Percentiles rank a stretch among this genome's conserved stretches.
Evolutionary conservation across 1,140 invertebrate genomes (phyloP).

Genomic region (Riptortus pedestris): DNA sequence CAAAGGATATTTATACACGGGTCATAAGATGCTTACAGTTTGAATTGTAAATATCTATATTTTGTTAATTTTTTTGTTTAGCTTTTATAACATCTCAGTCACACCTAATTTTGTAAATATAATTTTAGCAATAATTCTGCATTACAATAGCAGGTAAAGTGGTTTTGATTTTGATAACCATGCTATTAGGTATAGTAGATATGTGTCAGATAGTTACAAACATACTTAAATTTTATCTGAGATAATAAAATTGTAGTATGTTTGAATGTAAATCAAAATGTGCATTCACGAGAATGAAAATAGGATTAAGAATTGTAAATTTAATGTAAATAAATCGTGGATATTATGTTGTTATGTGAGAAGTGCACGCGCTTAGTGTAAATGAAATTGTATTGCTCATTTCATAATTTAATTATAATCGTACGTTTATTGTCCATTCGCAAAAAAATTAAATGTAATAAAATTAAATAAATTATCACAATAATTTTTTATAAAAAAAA

Average conservation of each 20-base stretch:
- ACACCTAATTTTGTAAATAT: background rate
- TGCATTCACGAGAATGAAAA: constrained; percentile 8
- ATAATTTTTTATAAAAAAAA: constrained; percentile 4
- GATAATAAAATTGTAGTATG: background rate
- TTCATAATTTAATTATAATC: constrained; percentile 22
- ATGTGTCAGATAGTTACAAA: constrained; percentile 3
- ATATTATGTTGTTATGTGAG: constrained; percentile 20
- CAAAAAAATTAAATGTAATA: constrained; percentile 8
- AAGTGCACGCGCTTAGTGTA: constrained; percentile 24
- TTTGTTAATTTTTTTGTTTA: constrained; percentile 16
- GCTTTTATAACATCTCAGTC: constrained; percentile 17
- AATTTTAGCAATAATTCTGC: constrained; percentile 4
- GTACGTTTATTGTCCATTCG: constrained; percentile 18
- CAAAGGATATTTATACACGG: constrained; percentile 9
- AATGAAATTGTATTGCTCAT: constrained; percentile 26
- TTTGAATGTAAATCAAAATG: constrained; percentile 16
- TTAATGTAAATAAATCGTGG: constrained; percentile 19
- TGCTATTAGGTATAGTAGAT: background rate
- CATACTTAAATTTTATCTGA: constrained; percentile 3
- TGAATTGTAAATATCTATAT: constrained; percentile 20
- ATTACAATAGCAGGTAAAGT: constrained; percentile 10
- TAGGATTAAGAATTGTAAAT: constrained; percentile 17
- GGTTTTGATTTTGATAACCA: background rate
- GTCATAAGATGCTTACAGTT: constrained; percentile 14
- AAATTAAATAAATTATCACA: constrained; percentile 9